Conservation (phyloP, 2,113 vertebrate genomes). For the Thalassoma bifasciatum region DNA sequence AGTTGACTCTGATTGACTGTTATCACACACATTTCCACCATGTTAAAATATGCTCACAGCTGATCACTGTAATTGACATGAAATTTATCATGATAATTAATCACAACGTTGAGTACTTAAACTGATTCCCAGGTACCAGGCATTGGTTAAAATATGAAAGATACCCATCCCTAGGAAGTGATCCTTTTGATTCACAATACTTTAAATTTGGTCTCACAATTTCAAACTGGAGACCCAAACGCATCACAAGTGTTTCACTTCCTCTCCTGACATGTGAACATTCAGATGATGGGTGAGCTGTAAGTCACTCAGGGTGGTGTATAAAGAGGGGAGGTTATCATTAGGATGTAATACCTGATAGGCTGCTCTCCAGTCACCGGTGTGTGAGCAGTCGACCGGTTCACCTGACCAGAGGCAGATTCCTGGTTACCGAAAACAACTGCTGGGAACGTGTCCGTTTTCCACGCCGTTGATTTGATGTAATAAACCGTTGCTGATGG, state of each 20-base stretch:
- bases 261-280: slow-evolving; percentile 47
- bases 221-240: slow-evolving; percentile 4
- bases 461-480: slow-evolving; percentile 61
- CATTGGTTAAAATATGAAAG: too few species aligned
- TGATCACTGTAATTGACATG: too few species aligned
- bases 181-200: too few species aligned
- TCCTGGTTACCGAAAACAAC: slow-evolving; percentile 87
- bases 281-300: slow-evolving; percentile 46
- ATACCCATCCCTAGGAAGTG: too few species aligned
- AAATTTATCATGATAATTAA: too few species aligned
- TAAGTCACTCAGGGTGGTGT: neutral
- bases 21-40: too few species aligned
- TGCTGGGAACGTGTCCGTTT: slow-evolving; percentile 65
- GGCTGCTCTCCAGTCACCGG: slow-evolving; percentile 73
- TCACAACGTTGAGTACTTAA: too few species aligned
- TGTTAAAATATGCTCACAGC: too few species aligned
- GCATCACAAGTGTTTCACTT: slow-evolving; percentile 48
- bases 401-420: slow-evolving; percentile 74
- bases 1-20: too few species aligned
- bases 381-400: slow-evolving; percentile 33
- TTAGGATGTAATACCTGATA: slow-evolving; percentile 8
- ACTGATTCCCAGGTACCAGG: too few species aligned
- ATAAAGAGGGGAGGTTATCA: neutral
- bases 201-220: too few species aligned
- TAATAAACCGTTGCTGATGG: slow-evolving; percentile 65